Evolutionary conservation across 2,797 vertebrate species (phyloP).

Genomic region (Pseudochirops cupreus): DNA sequence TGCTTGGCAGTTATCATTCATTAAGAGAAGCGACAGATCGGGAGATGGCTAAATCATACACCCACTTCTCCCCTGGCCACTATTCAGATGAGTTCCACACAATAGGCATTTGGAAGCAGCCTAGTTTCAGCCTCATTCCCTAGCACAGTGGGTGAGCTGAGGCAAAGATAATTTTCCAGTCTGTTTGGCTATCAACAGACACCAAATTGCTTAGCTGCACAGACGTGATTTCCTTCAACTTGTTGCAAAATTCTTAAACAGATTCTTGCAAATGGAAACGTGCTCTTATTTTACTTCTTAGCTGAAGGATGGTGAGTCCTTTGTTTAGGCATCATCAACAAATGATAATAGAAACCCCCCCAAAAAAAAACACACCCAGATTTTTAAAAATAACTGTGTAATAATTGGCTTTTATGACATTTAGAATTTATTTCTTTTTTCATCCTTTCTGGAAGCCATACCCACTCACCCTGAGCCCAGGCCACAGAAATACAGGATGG

Average conservation of each 20-base stretch:
- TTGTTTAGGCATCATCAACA: conserved; percentile 45
- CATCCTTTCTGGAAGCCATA: background rate
- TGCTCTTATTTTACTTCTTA: conserved; percentile 56
- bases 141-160: conserved; percentile 66
- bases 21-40: conserved; percentile 59
- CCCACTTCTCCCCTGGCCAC: conserved; percentile 27
- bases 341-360: background rate
- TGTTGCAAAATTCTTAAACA: conserved; percentile 79
- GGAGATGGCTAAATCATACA: conserved; percentile 44
- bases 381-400: background rate
- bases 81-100: background rate
- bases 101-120: conserved; percentile 48
- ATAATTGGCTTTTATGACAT: background rate
- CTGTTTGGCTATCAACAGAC: conserved; percentile 74
- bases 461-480: background rate
- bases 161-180: conserved; percentile 71
- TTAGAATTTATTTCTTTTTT: background rate
- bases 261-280: conserved; percentile 75
- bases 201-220: conserved; percentile 74
- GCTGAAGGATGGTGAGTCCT: conserved; percentile 52
- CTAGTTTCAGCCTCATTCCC: conserved; percentile 51
- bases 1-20: conserved; percentile 31
- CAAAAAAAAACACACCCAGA: background rate
- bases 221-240: conserved; percentile 73
- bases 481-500: background rate